These are phyloP conservation scores for Pyrgus malvae DNA, from an alignment of 2,888 invertebrate species.

Conservation along the genomic window DNA sequence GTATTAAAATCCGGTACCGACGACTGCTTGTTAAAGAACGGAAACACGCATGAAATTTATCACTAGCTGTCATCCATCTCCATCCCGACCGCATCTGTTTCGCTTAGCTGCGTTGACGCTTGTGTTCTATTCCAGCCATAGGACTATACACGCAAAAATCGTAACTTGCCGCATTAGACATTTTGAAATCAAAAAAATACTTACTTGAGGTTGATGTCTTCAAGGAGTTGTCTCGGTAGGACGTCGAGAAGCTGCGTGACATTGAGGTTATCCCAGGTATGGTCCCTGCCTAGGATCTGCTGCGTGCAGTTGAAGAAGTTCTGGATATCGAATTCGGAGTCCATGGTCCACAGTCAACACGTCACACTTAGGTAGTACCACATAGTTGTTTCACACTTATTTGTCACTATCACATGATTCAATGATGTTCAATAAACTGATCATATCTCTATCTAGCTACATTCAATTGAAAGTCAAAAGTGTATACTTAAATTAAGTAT, in stretches of 20 bases:
- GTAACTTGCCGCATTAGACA: too few species aligned
- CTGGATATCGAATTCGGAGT: slow-evolving; percentile 66
- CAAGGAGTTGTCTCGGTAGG: slow-evolving; percentile 60
- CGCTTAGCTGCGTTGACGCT: too few species aligned
- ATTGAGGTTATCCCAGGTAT: slow-evolving; percentile 64
- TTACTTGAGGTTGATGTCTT: slow-evolving; percentile 72
- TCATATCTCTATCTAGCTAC: too few species aligned
- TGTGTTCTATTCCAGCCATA: too few species aligned
- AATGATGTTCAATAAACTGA: not conserved
- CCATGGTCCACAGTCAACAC: slow-evolving; percentile 46
- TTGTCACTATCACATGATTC: not conserved
- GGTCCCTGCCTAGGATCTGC: slow-evolving; percentile 59
- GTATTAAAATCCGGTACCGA: too few species aligned
- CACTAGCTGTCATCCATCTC: too few species aligned
- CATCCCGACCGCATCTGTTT: too few species aligned
- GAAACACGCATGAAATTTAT: too few species aligned
- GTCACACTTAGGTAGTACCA: not conserved
- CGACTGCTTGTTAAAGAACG: too few species aligned
- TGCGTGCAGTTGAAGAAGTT: slow-evolving; percentile 73
- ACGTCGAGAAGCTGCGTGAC: slow-evolving; percentile 67
- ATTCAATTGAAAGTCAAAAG: too few species aligned
- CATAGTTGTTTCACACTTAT: not conserved
- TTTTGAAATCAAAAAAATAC: slow-evolving; percentile 34
- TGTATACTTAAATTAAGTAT: too few species aligned
- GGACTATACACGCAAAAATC: too few species aligned